Percentiles rank a stretch among this genome's conserved stretches.
These are phyloP conservation scores for Gopherus evgoodei DNA, from an alignment of 2,113 vertebrate genomes.

Conservation along the genomic window DNA sequence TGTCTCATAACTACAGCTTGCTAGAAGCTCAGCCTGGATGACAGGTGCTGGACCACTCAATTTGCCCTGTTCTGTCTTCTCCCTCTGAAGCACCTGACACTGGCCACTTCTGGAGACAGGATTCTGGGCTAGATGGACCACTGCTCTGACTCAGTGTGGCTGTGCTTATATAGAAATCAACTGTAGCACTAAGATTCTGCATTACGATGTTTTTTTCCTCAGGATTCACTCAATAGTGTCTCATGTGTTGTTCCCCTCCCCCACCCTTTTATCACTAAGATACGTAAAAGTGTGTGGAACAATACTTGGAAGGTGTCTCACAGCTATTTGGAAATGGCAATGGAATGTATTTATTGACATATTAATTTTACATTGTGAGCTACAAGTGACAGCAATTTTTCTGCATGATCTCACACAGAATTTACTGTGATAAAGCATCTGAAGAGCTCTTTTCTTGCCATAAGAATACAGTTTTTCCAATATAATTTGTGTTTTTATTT, in stretches of 20 bases:
- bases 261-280: not conserved
- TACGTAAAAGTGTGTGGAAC: not conserved
- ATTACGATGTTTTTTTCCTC: not conserved
- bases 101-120: not conserved
- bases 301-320: not conserved
- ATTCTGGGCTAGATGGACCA: too few species aligned
- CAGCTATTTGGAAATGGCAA: not conserved
- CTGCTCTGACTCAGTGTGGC: not conserved
- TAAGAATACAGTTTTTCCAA: not conserved
- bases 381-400: not conserved
- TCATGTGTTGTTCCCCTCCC: fast-evolving
- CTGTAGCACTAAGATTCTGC: not conserved
- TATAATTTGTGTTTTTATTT: not conserved
- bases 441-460: not conserved
- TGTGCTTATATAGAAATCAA: not conserved
- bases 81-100: not conserved
- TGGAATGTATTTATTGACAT: not conserved
- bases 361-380: not conserved
- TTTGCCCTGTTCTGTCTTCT: not conserved
- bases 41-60: not conserved
- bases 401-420: not conserved
- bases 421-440: not conserved
- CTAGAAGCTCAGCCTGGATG: not conserved
- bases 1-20: not conserved
- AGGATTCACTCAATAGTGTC: not conserved